These are phyloP conservation scores for Odontocolon sp. DNA, from an alignment of 2,888 invertebrate species.

Conservation along the genomic window DNA sequence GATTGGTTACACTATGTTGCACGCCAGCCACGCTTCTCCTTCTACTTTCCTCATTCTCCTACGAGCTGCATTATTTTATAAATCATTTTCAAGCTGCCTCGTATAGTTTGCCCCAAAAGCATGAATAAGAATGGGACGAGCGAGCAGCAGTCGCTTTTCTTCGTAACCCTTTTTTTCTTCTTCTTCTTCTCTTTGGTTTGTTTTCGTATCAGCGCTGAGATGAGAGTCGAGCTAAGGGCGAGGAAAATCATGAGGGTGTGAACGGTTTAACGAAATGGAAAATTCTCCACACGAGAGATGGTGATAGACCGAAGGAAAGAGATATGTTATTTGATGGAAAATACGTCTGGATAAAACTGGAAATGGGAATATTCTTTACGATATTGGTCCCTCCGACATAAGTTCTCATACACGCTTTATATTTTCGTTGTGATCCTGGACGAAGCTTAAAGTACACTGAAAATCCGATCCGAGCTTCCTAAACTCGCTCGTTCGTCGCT, in stretches of 20 bases:
- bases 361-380: conserved; percentile 33
- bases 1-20: conserved; percentile 67
- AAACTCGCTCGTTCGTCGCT: neutral
- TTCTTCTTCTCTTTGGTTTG: neutral
- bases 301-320: neutral
- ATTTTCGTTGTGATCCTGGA: neutral
- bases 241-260: conserved; percentile 29
- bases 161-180: conserved; percentile 15
- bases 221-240: conserved; percentile 2
- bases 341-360: conserved; percentile 15
- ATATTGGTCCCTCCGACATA: neutral
- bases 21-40: conserved; percentile 27
- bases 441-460: too few species aligned
- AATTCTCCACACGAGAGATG: neutral
- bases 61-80: conserved; percentile 48
- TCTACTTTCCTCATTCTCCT: conserved; percentile 9
- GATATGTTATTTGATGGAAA: conserved; percentile 5
- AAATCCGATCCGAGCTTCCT: too few species aligned
- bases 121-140: conserved; percentile 52
- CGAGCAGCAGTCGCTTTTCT: conserved; percentile 14
- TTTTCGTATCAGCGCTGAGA: neutral
- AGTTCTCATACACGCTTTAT: neutral
- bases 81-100: conserved; percentile 54
- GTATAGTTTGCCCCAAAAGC: conserved; percentile 40
- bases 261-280: conserved; percentile 40